These are phyloP conservation scores for Trissolcus japonicus DNA, from an alignment of 2,888 invertebrate species.

Conservation along the genomic window DNA sequence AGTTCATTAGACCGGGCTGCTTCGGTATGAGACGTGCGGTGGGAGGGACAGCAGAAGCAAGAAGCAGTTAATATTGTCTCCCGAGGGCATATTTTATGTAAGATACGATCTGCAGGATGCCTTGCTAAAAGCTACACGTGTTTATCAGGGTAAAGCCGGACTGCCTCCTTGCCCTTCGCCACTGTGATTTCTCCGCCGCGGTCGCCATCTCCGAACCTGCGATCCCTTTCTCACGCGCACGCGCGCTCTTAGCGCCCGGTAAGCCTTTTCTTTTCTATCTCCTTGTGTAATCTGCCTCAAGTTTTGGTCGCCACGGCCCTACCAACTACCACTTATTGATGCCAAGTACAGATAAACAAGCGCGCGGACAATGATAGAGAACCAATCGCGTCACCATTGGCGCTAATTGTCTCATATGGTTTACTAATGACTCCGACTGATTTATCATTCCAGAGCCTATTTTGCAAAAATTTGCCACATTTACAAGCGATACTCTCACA, in stretches of 20 bases:
- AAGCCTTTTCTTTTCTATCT: slow-evolving; percentile 35
- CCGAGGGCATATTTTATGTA: slow-evolving; percentile 74
- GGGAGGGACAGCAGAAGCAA: slow-evolving; percentile 70
- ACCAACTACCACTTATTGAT: slow-evolving; percentile 52
- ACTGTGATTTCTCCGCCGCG: slow-evolving; percentile 64
- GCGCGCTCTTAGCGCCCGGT: slow-evolving; percentile 48
- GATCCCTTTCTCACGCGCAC: slow-evolving; percentile 55
- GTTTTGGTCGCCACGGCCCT: slow-evolving; percentile 26
- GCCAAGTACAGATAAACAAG: slow-evolving; percentile 32
- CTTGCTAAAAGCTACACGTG: slow-evolving; percentile 76
- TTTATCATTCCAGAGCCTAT: slow-evolving; percentile 29
- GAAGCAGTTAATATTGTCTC: slow-evolving; percentile 76
- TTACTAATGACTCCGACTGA: slow-evolving; percentile 50
- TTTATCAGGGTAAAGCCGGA: slow-evolving; percentile 72
- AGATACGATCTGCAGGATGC: slow-evolving; percentile 75
- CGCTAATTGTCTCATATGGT: slow-evolving; percentile 53
- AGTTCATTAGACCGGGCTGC: slow-evolving; percentile 66
- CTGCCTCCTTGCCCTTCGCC: slow-evolving; percentile 59
- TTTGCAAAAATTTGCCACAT: slow-evolving; percentile 20
- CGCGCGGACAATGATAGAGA: slow-evolving; percentile 53
- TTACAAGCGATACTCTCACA: background rate
- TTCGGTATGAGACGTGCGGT: slow-evolving; percentile 50
- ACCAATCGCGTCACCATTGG: slow-evolving; percentile 51
- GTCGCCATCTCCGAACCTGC: slow-evolving; percentile 59
- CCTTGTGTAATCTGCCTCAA: slow-evolving; percentile 36